Conservation (phyloP, 2,888 invertebrate species). For the Auanema freiburgensis region DNA sequence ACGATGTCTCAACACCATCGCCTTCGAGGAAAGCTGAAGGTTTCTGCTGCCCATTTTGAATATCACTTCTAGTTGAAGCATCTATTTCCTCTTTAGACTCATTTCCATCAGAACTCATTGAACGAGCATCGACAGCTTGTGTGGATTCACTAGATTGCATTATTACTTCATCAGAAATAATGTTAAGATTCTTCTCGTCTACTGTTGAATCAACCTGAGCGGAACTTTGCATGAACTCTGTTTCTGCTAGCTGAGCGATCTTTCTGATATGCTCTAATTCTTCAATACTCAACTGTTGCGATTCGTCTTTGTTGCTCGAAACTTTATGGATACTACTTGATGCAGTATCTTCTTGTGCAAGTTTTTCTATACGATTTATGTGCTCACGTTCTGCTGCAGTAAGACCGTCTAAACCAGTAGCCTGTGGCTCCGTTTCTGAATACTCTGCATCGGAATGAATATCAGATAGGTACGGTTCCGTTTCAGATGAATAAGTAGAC, state of each 20-base stretch:
- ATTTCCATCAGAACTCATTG: not conserved
- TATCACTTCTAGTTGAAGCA: no score
- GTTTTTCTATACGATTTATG: not conserved
- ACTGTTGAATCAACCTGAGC: conserved; percentile 12
- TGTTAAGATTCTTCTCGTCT: conserved; percentile 5
- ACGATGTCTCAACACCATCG: not conserved
- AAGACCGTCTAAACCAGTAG: not conserved
- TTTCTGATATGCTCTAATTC: conserved; percentile 52
- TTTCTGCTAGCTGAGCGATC: conserved; percentile 34
- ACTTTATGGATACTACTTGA: conserved; percentile 1
- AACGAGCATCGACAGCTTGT: no score
- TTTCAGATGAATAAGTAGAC: no score
- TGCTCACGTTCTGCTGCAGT: not conserved
- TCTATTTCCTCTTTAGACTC: not conserved
- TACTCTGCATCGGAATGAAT: no score
- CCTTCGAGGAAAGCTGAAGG: not conserved
- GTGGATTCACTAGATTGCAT: no score
- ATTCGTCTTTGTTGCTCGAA: conserved; percentile 9
- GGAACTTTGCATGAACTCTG: conserved; percentile 20
- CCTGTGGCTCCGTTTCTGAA: no score
- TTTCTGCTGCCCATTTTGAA: no score
- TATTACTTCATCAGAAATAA: no score
- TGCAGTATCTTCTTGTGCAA: conserved; percentile 7
- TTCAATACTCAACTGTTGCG: conserved; percentile 37
- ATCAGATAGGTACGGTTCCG: no score